Base-by-base conservation (phyloP, 2,113 vertebrate genomes). In the Seriola dumerili region DNA sequence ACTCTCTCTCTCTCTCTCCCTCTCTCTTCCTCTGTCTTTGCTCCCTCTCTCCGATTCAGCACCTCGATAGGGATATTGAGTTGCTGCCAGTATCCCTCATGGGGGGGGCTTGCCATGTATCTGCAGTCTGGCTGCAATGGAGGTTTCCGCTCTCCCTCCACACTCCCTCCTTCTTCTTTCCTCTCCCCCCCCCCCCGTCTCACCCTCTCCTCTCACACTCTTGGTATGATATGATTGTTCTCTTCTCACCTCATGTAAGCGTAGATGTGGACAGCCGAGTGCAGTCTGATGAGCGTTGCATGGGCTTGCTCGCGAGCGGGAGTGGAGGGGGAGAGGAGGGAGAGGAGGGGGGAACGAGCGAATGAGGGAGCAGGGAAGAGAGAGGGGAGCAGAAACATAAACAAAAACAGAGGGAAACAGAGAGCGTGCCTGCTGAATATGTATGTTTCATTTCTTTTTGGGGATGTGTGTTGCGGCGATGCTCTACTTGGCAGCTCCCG, bases 41-140 rank as follows among this genome's bases (percentile, higher is more conserved):
- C 38, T 79, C n/a, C 69, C 44, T 59, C 54, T 46, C 72, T 76
- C 46, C 34, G 34, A 73, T 83, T 75, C 85, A 87, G 74, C 83
- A 81, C 81, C 86, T 79, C 74, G 9, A 76, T 80, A 70, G 75
- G 69, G 80, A 88, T 85, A 81, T 83, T 77, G 90, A 91, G 82
- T 76, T 78, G 74, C 79, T 86, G 89, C 88, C 80, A 80, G 89
- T 69, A 54, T 75, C 75, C 55, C 89, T 86, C 76, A 58, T 77
- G 80, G 85, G 83, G 29, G 85, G 85, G 83, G 81, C 63, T 84
- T 76, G 87, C 87, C 72, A 88, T 91, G 84, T 92, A 94, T 93
- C 91, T 93, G 94, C 94, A 94, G 91, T 92, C 89, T 92, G 92
- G 88, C 88, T 91, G 91, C 90, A 89, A 89, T 84, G 65, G 86